These are phyloP conservation scores for Gymnoscopelus braueri DNA, from an alignment of 2,797 vertebrate genomes.

Conservation along the genomic window DNA sequence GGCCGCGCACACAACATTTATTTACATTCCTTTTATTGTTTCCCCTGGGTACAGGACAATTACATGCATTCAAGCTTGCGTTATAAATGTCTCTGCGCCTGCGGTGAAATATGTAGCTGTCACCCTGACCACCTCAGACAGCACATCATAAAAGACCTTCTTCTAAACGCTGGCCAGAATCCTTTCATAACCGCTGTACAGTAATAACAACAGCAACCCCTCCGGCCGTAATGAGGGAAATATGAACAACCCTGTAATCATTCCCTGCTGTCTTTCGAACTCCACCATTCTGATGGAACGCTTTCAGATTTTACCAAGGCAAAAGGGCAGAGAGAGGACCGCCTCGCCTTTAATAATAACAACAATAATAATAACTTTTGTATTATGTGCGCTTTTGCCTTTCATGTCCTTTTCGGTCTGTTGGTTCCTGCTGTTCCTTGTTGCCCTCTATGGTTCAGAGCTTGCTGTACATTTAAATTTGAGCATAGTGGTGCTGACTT, in stretches of 20 bases:
- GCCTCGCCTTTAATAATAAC: constrained; percentile 9
- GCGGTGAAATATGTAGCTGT: constrained; percentile 33
- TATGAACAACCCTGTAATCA: constrained; percentile 49
- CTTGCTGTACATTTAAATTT: background rate
- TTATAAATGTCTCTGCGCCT: background rate
- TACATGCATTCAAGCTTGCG: constrained; percentile 29
- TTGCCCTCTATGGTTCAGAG: constrained; percentile 28
- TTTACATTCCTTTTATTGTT: constrained; percentile 42
- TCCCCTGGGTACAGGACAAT: constrained; percentile 29
- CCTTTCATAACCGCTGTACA: constrained; percentile 17
- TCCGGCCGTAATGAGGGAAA: constrained; percentile 50
- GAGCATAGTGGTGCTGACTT: constrained; percentile 21
- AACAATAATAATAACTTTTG: too few relatives aligned
- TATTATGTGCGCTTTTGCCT: background rate
- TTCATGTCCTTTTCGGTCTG: constrained; percentile 31
- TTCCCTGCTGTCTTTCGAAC: constrained; percentile 53
- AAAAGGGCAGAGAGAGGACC: constrained; percentile 2
- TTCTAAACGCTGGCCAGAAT: constrained; percentile 3
- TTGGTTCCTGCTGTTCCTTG: constrained; percentile 31
- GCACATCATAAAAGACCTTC: constrained; percentile 21
- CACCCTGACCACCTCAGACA: constrained; percentile 31
- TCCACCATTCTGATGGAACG: constrained; percentile 36
- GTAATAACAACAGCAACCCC: constrained; percentile 28
- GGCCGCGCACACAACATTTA: constrained; percentile 21
- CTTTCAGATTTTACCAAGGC: constrained; percentile 15